Evolutionary conservation across 2,888 invertebrate species (phyloP), one percentile per base, ranked within the genome.

Genomic region (Furcula furcula): DNA sequence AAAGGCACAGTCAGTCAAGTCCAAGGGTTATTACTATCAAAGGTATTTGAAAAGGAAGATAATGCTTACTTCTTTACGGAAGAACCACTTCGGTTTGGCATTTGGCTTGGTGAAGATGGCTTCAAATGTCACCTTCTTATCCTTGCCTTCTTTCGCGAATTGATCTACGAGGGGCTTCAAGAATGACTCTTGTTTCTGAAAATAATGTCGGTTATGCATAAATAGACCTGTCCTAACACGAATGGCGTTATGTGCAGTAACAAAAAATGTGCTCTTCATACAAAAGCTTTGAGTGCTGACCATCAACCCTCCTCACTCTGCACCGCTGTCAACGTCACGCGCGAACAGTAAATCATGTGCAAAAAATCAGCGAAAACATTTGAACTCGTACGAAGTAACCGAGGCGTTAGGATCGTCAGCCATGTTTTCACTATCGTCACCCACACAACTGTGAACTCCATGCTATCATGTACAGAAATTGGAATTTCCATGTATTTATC

Each of bases 21-120:
- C 10, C n/a, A n/a, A 2, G 4, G 13, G 21, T 3, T n/a, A n/a
- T 21, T 6, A 7, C 9, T 5, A 9, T 3, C 9, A 21, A 21
- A 21, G 4, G 7, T n/a, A 3, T n/a, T n/a, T n/a, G n/a, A n/a
- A n/a, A n/a, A n/a, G n/a, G 19, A 22, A 22, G 2, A 14, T 3
- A 12, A 7, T 29, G 93, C 96, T 93, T 90, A 97, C 97, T 90
- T 97, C 97, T 88, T 97, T 97, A 45, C 96, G 93, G 90, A 95
- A 94, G 73, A 92, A 92, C 97, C 97, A 97, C 84, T 95, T 97
- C 5, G 97, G 95, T 75, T 97, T 97, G 68, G 94, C 91, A 78
- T 98, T 98, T n/a, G 97, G 94, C 87, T 98, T 99, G 48, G 97
- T 96, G 90, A 99, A 99, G 74, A 95, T 94, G 45, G 96, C 97